Conservation (phyloP, 1,140 invertebrate species). For the Cataglyphis hispanica region DNA sequence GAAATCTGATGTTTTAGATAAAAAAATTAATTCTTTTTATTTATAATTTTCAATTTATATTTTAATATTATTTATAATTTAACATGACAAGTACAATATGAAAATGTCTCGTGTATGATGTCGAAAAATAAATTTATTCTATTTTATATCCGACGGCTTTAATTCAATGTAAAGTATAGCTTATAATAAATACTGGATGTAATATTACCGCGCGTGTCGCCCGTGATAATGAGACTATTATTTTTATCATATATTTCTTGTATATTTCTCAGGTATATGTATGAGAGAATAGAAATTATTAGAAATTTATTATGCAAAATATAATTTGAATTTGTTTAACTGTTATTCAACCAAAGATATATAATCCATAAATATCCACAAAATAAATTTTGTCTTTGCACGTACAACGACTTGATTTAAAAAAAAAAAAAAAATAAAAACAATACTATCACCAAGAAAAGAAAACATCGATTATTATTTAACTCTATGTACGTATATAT, state of each 20-base stretch:
- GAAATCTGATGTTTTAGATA: background rate
- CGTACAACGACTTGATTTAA: conserved; percentile 68
- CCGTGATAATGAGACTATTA: background rate
- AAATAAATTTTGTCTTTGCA: conserved; percentile 58
- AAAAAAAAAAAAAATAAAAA: background rate
- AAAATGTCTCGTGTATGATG: background rate
- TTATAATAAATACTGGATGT: background rate
- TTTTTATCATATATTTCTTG: conserved; percentile 8
- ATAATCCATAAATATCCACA: background rate
- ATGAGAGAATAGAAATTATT: background rate
- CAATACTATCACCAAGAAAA: conserved; percentile 53
- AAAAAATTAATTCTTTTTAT: background rate
- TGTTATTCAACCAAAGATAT: conserved; percentile 11
- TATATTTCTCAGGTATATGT: background rate
- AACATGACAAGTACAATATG: background rate
- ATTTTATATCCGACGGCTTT: conserved; percentile 31
- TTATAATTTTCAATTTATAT: background rate
- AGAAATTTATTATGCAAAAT: conserved; percentile 26
- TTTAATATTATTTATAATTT: background rate
- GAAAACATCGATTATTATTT: conserved; percentile 31
- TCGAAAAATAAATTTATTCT: conserved; percentile 15
- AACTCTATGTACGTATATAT: conserved; percentile 28
- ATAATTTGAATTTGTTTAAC: conserved; percentile 20
- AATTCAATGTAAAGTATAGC: conserved; percentile 36
- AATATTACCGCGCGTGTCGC: background rate